A percentile compares a stretch with the other conserved stretches of the same genome.
Evolutionary conservation across 2,113 vertebrate genomes (phyloP).

Genomic region (Lethenteron reissneri): DNA sequence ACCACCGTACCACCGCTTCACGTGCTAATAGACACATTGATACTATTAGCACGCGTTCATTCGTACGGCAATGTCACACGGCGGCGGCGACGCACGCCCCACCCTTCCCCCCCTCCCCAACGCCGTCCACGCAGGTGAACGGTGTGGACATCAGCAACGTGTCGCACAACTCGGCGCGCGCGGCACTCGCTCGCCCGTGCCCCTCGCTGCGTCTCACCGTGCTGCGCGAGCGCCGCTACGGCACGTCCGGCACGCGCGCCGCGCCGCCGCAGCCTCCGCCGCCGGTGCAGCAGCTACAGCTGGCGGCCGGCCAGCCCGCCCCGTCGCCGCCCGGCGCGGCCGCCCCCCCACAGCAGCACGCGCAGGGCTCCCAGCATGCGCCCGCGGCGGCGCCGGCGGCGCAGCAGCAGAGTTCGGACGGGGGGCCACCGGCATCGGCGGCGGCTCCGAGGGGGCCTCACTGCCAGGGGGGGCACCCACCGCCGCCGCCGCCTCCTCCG

Average conservation of each 20-base stretch:
- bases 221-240: constrained; percentile 62
- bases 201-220: constrained; percentile 59
- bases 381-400: constrained; percentile 40
- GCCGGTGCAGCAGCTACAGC: neutral
- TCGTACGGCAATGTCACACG: too few relatives aligned
- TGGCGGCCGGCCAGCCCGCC: neutral
- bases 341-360: neutral
- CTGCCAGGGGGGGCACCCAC: constrained; percentile 33
- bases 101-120: neutral
- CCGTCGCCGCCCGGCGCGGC: neutral
- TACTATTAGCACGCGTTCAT: too few relatives aligned
- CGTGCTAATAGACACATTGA: too few relatives aligned
- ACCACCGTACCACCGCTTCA: too few relatives aligned
- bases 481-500: constrained; percentile 69
- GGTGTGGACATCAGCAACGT: constrained; percentile 83
- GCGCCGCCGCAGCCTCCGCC: constrained; percentile 1
- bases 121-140: constrained; percentile 41
- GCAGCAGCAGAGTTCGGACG: constrained; percentile 1
- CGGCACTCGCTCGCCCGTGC: constrained; percentile 62
- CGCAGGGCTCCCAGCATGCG: constrained; percentile 28
- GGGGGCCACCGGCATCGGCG: too few relatives aligned
- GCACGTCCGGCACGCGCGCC: constrained; percentile 1
- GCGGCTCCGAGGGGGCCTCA: too few relatives aligned
- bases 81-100: too few relatives aligned
- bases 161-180: constrained; percentile 64